phyloP scores from a whole-genome alignment of 2,113 vertebrate genomes.

The Malaclemys terrapin region DNA sequence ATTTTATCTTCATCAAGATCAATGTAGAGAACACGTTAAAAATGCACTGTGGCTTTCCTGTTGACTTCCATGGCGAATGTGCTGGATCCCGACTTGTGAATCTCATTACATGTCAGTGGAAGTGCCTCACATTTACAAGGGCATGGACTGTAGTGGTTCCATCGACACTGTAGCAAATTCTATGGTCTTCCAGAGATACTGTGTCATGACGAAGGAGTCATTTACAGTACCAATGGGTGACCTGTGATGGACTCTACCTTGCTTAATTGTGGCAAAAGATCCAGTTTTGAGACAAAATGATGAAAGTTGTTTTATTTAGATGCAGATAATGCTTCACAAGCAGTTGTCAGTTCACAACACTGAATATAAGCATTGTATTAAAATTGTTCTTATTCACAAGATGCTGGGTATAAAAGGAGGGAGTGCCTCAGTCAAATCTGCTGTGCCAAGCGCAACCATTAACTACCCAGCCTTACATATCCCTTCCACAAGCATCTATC shows the following conservation, averaged over 20 bases:
- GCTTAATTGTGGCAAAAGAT: neutral
- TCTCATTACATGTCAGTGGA: neutral
- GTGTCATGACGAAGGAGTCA: neutral
- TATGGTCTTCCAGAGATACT: neutral
- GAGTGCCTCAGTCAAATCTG: too few species aligned
- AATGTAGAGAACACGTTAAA: neutral
- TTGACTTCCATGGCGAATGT: neutral
- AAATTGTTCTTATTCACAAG: neutral
- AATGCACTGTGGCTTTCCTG: neutral
- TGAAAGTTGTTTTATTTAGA: neutral
- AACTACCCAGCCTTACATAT: neutral
- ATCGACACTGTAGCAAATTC: neutral
- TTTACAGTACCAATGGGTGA: neutral
- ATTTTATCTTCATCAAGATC: neutral
- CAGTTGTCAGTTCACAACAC: neutral
- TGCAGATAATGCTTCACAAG: neutral
- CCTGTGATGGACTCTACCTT: neutral
- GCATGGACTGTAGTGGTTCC: neutral
- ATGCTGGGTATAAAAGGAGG: neutral
- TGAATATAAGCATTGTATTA: neutral
- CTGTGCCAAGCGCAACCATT: neutral
- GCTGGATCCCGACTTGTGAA: neutral
- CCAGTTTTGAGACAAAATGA: neutral
- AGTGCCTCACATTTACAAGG: neutral
- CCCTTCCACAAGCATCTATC: neutral